Base-by-base conservation (phyloP, 2,888 invertebrate species). In the Netelia fuscicornis region DNA sequence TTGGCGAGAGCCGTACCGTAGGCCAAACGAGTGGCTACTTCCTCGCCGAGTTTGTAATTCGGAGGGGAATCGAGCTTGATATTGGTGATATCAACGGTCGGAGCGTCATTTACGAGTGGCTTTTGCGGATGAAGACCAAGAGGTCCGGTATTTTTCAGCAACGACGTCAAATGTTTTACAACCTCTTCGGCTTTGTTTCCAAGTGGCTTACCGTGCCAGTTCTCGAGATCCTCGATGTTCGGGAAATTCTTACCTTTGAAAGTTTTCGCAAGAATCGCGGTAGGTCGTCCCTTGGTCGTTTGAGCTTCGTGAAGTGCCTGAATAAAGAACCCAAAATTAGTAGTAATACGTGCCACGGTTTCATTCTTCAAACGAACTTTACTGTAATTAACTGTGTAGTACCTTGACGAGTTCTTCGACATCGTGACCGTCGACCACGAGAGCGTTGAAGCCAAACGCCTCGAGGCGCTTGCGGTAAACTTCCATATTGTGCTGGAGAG, bases 191-290 rank as follows among this genome's bases (percentile, higher is more conserved):
- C 96, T 85, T 98, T 97, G 74, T 95, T 96, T 0, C 98, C 99
- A 82, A 99, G 94, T 0, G 99, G 97, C 94, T 99, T 99, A 74
- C 99, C 99, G 93, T 99, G 99, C 99, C 99, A 99, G 94, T 98
- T 98, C 81, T 98, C 98, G 88, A 96, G 90, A 94, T 99, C 98
- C 94, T 99, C 99, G 91, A 99, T 98, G 75, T 96, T 96, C 60
- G 97, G 96, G 94, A 98, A 98, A 90, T 96, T 96, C 92, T 96
- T 97, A 25, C 99, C 99, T 95, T 99, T 99, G 94, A 96, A 98
- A 0, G 99, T 99, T 95, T 99, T 99, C 74, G 98, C 98, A 86
- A 99, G 95, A 81, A 99, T 95, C 48, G 98, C 99, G 13, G 99
- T 98, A 68, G 99, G 99, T 90, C 96, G 96, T 86, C 96, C 98